Evolutionary conservation across 23 tunicate species (phyloP).

Genomic region (Styela plicata): DNA sequence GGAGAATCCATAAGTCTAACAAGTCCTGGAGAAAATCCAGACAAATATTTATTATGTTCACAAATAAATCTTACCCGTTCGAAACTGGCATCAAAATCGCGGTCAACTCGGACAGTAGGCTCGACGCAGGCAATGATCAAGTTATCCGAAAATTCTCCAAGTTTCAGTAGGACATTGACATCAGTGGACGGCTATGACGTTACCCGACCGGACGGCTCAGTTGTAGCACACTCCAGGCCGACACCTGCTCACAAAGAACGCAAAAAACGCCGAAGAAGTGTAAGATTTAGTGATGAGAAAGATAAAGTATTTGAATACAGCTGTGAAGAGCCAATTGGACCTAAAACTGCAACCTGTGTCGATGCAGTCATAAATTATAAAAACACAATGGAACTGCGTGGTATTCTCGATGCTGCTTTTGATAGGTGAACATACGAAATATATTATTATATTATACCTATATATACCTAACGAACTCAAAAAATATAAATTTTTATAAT

Average conservation of each 20-base stretch:
- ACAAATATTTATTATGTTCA: neutral
- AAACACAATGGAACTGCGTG: neutral
- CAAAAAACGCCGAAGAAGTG: neutral
- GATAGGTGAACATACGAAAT: neutral
- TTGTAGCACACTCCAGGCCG: neutral
- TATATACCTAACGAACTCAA: no score
- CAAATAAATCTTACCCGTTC: constrained; percentile 12
- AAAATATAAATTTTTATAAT: no score
- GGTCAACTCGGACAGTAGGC: neutral
- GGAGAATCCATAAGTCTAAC: neutral
- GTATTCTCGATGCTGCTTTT: neutral
- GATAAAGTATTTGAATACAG: constrained; percentile 12
- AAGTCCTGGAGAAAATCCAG: neutral
- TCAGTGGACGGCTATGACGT: neutral
- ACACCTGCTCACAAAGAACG: neutral
- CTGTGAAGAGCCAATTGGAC: neutral
- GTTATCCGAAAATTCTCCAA: neutral
- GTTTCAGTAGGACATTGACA: neutral
- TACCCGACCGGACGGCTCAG: neutral
- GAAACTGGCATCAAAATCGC: neutral
- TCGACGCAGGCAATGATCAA: neutral
- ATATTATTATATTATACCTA: no score
- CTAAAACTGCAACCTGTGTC: neutral
- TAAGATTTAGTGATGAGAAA: constrained; percentile 16
- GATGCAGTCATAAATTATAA: neutral